phyloP scores from a whole-genome alignment of 2,888 invertebrate genomes.

The Himalopsyche kuldschensis region DNA sequence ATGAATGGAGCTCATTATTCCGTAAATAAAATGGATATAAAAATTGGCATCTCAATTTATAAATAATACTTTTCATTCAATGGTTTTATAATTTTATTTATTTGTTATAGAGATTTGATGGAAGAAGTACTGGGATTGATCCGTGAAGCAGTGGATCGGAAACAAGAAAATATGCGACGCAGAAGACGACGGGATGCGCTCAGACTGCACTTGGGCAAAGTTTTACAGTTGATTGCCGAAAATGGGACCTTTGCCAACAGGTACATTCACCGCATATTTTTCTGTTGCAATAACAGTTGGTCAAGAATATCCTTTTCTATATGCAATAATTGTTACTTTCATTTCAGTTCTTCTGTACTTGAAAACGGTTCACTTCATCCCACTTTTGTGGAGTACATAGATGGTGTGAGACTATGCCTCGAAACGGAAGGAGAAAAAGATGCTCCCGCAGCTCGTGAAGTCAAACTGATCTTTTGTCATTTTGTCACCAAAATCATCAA shows the following conservation, averaged over 20 bases:
- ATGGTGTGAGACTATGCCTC: conserved; percentile 87
- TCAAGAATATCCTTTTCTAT: neutral
- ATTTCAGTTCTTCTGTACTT: conserved; percentile 73
- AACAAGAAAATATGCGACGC: conserved; percentile 95
- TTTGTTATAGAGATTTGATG: conserved; percentile 79
- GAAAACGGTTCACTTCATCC: conserved; percentile 86
- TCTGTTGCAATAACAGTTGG: neutral
- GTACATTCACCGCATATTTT: conserved; percentile 46
- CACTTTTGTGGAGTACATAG: conserved; percentile 91
- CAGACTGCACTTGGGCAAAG: conserved; percentile 85
- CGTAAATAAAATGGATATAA: neutral
- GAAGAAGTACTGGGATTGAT: conserved; percentile 91
- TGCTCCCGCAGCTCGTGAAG: conserved; percentile 81
- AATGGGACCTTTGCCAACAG: conserved; percentile 84
- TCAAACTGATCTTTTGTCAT: conserved; percentile 91
- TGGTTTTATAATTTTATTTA: neutral
- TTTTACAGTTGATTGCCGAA: conserved; percentile 90
- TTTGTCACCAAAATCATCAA: conserved; percentile 92
- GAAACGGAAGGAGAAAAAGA: conserved; percentile 95
- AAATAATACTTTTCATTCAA: neutral
- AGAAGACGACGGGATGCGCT: conserved; percentile 89
- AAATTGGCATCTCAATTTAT: neutral
- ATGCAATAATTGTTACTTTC: neutral
- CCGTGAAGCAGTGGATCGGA: conserved; percentile 94
- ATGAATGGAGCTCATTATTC: neutral